A percentile compares a stretch with the other conserved stretches of the same genome.
Conservation (phyloP, 92 coral and sea anemone species). For the Bergia puertoricense region DNA sequence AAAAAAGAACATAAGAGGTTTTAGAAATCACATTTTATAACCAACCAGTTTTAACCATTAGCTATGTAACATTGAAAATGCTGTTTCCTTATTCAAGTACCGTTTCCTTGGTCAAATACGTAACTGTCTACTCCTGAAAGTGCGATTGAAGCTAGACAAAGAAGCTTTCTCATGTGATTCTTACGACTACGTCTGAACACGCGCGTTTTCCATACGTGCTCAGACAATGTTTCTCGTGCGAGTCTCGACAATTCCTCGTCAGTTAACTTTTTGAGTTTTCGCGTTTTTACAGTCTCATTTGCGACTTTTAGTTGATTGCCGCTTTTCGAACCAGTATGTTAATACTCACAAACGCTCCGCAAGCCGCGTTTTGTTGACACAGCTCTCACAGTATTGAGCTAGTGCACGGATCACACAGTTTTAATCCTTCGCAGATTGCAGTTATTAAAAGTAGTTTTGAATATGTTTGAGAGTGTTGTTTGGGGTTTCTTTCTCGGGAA, state of each 20-base stretch:
- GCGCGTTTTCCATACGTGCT: background rate
- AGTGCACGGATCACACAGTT: slow-evolving; percentile 27
- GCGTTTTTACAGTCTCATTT: background rate
- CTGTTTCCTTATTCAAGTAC: too few species aligned
- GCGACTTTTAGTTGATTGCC: background rate
- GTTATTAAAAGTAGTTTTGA: slow-evolving; percentile 29
- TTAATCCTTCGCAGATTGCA: slow-evolving; percentile 33
- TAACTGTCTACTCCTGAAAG: too few species aligned
- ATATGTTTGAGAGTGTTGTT: slow-evolving; percentile 24
- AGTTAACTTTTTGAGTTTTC: background rate
- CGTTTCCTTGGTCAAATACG: too few species aligned
- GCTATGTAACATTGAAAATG: too few species aligned
- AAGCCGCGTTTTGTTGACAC: slow-evolving; percentile 49
- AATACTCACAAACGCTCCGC: slow-evolving; percentile 61
- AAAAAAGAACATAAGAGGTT: background rate
- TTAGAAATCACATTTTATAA: too few species aligned
- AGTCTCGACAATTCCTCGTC: background rate
- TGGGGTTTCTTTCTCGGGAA: slow-evolving; percentile 7
- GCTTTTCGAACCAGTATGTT: slow-evolving; percentile 39
- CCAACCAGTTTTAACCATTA: too few species aligned
- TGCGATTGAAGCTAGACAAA: too few species aligned
- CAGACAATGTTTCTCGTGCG: background rate
- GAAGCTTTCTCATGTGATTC: too few species aligned
- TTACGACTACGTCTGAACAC: background rate
- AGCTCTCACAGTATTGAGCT: slow-evolving; percentile 8